phyloP scores from a whole-genome alignment of 2,113 vertebrate species.

The Thamnaconus septentrionalis region DNA sequence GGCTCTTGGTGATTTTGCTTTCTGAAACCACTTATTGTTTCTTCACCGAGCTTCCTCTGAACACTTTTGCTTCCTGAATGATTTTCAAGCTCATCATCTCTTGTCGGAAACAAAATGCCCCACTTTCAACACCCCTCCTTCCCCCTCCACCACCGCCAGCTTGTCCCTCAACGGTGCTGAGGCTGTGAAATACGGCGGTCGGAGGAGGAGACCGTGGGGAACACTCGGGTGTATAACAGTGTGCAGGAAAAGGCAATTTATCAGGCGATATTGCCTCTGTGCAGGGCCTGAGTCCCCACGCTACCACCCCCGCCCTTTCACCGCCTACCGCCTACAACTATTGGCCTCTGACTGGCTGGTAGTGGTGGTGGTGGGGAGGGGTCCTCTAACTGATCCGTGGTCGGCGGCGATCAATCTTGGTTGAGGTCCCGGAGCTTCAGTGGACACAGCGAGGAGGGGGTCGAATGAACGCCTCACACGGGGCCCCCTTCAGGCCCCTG shows the following conservation, averaged over 20 bases:
- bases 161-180: constrained; percentile 13
- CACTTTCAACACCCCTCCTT: constrained; percentile 40
- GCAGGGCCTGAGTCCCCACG: constrained; percentile 60
- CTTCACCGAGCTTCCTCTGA: too few species aligned
- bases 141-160: too few species aligned
- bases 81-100: constrained; percentile 22
- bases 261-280: constrained; percentile 73
- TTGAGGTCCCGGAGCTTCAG: constrained; percentile 53
- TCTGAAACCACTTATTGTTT: too few species aligned
- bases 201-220: constrained; percentile 43
- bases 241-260: constrained; percentile 71
- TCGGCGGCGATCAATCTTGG: constrained; percentile 65
- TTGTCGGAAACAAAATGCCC: constrained; percentile 49
- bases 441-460: constrained; percentile 45
- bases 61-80: too few species aligned
- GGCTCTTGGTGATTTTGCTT: too few species aligned
- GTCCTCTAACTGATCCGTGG: constrained; percentile 60
- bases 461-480: constrained; percentile 61
- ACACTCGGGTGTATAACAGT: constrained; percentile 62
- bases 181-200: constrained; percentile 53
- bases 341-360: constrained; percentile 52
- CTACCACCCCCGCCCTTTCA: constrained; percentile 24
- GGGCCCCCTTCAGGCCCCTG: constrained; percentile 22
- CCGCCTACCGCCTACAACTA: constrained; percentile 36
- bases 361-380: constrained; percentile 53